A percentile compares a stretch with the other conserved stretches of the same genome.
phyloP scores from a whole-genome alignment of 1,140 invertebrate species.

The Bradysia coprophila region DNA sequence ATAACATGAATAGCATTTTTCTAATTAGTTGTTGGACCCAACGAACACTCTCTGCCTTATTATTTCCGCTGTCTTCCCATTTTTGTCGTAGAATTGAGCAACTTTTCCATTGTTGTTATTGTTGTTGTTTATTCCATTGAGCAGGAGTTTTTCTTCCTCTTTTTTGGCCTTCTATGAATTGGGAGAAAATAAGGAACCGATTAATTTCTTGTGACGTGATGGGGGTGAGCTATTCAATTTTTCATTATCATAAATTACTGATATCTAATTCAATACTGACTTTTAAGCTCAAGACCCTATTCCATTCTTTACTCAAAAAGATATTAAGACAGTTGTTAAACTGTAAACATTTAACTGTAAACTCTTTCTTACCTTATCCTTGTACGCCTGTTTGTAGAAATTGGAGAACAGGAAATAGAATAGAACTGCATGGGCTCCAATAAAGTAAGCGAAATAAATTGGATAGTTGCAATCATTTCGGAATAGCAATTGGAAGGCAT shows the following conservation, averaged over 20 bases:
- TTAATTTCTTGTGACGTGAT: no score
- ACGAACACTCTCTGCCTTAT: constrained; percentile 3
- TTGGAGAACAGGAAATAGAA: constrained; percentile 62
- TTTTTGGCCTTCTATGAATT: not conserved
- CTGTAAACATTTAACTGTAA: no score
- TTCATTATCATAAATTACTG: no score
- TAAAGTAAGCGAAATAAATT: constrained; percentile 48
- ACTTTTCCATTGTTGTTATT: not conserved
- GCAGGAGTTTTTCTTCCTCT: no score
- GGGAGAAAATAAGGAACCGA: not conserved
- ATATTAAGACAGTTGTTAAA: no score
- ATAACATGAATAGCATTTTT: no score
- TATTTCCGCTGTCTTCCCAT: not conserved
- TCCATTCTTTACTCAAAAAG: not conserved
- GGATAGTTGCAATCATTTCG: constrained; percentile 68
- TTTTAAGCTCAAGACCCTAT: no score
- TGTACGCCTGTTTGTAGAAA: constrained; percentile 54
- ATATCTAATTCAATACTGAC: no score
- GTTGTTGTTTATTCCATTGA: no score
- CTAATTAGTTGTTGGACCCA: constrained; percentile 1
- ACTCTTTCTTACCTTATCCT: constrained; percentile 7
- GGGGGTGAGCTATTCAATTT: no score
- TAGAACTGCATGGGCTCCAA: constrained; percentile 53
- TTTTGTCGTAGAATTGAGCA: constrained; percentile 1
- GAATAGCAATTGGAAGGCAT: constrained; percentile 69